A percentile compares a stretch with the other conserved stretches of the same genome.
These are phyloP conservation scores for Macaria notata DNA, from an alignment of 2,888 invertebrate genomes.

Conservation along the genomic window DNA sequence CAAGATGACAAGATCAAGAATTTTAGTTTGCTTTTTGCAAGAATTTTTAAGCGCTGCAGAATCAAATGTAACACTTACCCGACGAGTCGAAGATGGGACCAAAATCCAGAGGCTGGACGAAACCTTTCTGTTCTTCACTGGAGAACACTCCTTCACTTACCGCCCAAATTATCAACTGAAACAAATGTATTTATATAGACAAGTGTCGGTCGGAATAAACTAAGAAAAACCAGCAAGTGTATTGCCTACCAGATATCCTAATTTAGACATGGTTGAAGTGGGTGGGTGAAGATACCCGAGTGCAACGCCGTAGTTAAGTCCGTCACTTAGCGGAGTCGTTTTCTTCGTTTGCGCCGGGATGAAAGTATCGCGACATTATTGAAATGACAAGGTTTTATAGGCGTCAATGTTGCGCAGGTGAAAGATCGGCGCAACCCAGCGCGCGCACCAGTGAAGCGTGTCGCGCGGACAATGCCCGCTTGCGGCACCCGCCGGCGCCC, in stretches of 20 bases:
- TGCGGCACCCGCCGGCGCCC: constrained; percentile 50
- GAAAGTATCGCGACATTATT: constrained; percentile 79
- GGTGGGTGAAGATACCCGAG: constrained; percentile 70
- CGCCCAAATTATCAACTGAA: constrained; percentile 72
- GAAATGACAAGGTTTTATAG: constrained; percentile 81
- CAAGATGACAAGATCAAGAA: constrained; percentile 14
- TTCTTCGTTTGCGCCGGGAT: constrained; percentile 72
- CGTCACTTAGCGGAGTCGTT: constrained; percentile 60
- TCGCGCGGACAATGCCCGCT: constrained; percentile 77
- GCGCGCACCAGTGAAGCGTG: constrained; percentile 75
- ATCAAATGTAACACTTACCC: constrained; percentile 47
- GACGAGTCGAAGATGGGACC: constrained; percentile 74
- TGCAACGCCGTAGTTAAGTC: constrained; percentile 45
- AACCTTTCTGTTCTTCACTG: constrained; percentile 65
- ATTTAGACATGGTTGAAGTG: constrained; percentile 63
- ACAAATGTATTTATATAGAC: constrained; percentile 35
- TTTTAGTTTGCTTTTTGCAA: no score
- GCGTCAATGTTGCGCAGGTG: constrained; percentile 80
- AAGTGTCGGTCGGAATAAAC: neutral
- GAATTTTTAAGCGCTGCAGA: neutral
- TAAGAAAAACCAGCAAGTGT: constrained; percentile 6
- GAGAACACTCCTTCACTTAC: constrained; percentile 64
- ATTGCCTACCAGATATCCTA: constrained; percentile 63
- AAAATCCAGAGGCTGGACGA: constrained; percentile 81
- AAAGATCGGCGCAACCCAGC: constrained; percentile 78